phyloP scores from a whole-genome alignment of 2,113 vertebrate species.

The Phyllostomus discolor region DNA sequence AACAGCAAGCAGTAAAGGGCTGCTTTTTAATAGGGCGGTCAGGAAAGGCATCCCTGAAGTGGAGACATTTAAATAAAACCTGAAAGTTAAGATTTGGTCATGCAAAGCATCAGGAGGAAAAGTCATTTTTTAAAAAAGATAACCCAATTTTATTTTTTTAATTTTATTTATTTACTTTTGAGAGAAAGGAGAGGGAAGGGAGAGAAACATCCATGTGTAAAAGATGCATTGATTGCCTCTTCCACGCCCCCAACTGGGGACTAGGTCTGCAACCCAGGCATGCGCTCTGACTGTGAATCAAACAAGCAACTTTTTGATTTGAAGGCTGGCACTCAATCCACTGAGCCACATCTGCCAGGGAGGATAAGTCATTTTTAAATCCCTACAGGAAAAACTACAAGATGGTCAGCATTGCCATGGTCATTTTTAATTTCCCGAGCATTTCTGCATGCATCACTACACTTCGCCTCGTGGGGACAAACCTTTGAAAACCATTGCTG shows the following conservation, averaged over 20 bases:
- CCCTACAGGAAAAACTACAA: not conserved
- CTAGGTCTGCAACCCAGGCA: too few relatives aligned
- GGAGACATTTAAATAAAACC: not conserved
- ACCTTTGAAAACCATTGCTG: not conserved
- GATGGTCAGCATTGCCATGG: not conserved
- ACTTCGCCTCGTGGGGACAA: not conserved
- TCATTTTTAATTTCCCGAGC: not conserved
- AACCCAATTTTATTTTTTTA: too few relatives aligned
- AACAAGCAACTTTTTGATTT: too few relatives aligned
- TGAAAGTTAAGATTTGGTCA: not conserved
- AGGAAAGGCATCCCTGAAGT: not conserved
- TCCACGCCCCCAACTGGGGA: too few relatives aligned
- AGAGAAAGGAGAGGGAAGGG: too few relatives aligned
- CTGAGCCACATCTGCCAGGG: too few relatives aligned
- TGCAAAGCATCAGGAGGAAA: not conserved
- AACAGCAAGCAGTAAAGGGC: not conserved
- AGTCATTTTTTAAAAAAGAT: not conserved
- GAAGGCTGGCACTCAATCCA: too few relatives aligned
- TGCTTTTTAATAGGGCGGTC: not conserved
- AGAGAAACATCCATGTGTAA: too few relatives aligned
- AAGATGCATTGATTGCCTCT: too few relatives aligned
- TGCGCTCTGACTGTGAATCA: too few relatives aligned
- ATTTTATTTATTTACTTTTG: too few relatives aligned
- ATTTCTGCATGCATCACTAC: not conserved
- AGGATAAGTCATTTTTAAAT: not conserved